phyloP scores from a whole-genome alignment of 2,888 invertebrate genomes.

The Disparrhopalites patrizii region DNA sequence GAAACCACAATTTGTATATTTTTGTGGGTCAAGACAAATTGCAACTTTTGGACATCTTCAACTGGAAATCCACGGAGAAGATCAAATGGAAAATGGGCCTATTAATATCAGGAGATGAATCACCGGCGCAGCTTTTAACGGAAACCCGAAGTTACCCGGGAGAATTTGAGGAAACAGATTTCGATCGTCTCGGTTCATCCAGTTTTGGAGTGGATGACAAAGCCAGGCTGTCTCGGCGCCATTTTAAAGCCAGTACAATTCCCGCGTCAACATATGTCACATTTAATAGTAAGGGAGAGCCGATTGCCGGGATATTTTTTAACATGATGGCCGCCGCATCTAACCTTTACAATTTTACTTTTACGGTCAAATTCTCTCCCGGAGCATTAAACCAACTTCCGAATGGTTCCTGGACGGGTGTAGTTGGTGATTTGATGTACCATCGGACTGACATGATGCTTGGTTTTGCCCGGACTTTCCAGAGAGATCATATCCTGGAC shows the following conservation, averaged over 20 bases:
- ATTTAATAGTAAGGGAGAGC: not conserved
- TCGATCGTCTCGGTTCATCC: too few relatives aligned
- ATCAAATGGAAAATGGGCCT: too few relatives aligned
- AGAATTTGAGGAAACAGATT: too few relatives aligned
- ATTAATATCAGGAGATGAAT: too few relatives aligned
- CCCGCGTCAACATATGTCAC: not conserved
- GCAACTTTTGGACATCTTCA: too few relatives aligned
- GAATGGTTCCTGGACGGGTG: not conserved
- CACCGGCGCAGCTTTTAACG: too few relatives aligned
- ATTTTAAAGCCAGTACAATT: not conserved
- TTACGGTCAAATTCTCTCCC: not conserved
- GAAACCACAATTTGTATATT: too few relatives aligned
- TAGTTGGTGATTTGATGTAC: not conserved
- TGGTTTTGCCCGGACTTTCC: not conserved
- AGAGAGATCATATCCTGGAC: not conserved
- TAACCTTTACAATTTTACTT: not conserved
- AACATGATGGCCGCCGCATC: not conserved
- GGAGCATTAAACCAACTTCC: constrained; percentile 1
- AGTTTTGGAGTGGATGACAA: too few relatives aligned
- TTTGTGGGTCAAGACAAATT: too few relatives aligned
- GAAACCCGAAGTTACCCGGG: too few relatives aligned
- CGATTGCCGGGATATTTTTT: not conserved
- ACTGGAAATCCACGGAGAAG: too few relatives aligned
- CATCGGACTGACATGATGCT: not conserved
- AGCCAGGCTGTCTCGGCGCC: too few relatives aligned